A percentile compares a stretch with the other conserved stretches of the same genome.
Conservation (phyloP, 2,797 vertebrate species). For the Hybognathus amarus region DNA sequence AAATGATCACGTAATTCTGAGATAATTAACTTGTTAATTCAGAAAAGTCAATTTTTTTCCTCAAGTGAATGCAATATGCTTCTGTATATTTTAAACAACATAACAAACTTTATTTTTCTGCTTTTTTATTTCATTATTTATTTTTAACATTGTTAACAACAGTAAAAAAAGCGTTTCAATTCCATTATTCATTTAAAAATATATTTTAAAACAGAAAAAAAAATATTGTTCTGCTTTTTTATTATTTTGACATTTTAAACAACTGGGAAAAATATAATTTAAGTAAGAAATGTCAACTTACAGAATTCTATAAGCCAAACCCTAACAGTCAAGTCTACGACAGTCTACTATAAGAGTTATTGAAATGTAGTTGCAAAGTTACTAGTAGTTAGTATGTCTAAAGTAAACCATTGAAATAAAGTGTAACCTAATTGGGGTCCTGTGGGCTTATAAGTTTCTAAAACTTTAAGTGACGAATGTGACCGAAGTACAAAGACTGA, state of each 20-base stretch:
- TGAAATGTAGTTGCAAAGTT: neutral
- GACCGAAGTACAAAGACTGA: slow-evolving; percentile 28
- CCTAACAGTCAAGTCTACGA: neutral
- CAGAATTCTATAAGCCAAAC: neutral
- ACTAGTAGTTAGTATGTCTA: neutral
- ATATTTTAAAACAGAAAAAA: neutral
- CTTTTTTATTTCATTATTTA: neutral
- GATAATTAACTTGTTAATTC: too few relatives aligned
- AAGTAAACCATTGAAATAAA: neutral
- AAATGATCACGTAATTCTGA: too few relatives aligned
- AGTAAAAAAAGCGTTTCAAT: neutral
- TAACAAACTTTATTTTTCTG: neutral
- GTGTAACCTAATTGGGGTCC: neutral
- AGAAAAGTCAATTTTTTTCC: too few relatives aligned
- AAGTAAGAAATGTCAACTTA: neutral
- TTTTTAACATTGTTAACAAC: neutral
- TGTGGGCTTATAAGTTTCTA: neutral
- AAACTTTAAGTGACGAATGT: slow-evolving; percentile 26
- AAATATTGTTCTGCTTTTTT: too few relatives aligned
- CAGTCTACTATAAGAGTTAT: neutral
- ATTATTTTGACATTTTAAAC: too few relatives aligned
- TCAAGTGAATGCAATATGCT: too few relatives aligned
- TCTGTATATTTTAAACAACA: neutral
- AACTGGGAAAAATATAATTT: too few relatives aligned
- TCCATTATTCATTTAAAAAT: neutral